These are phyloP conservation scores for Sibirionetta formosa DNA, from an alignment of 2,797 vertebrate genomes.

Conservation along the genomic window DNA sequence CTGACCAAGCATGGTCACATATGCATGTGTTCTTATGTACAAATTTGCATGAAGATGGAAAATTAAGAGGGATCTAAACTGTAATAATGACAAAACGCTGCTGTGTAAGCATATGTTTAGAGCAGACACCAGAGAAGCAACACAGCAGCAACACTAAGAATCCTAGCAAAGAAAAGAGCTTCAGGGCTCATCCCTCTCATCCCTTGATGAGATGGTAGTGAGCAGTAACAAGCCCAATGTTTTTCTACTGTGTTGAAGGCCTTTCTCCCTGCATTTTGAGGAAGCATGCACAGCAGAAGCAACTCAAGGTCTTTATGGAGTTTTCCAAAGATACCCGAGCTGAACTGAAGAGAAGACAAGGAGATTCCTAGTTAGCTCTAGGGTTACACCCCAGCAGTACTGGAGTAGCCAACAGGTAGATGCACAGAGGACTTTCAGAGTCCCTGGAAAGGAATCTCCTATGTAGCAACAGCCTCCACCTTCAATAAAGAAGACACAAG, in stretches of 20 bases:
- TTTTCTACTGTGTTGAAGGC: background rate
- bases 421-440: background rate
- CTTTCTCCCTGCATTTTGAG: background rate
- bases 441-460: background rate
- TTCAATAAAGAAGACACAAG: accelerated
- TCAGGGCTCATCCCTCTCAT: background rate
- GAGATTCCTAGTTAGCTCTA: background rate
- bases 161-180: background rate
- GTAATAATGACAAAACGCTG: background rate
- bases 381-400: background rate
- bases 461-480: background rate
- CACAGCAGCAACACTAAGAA: background rate
- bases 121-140: background rate
- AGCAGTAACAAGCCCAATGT: background rate
- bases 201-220: background rate
- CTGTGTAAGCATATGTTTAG: background rate
- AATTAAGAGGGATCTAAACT: background rate
- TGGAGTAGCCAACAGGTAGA: background rate
- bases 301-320: background rate
- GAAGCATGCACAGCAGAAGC: background rate
- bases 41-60: background rate
- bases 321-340: background rate
- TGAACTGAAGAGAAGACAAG: background rate
- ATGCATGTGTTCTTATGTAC: background rate
- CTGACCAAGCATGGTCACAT: background rate